phyloP scores from a whole-genome alignment of 2,888 invertebrate genomes.

The Dryadula phaetusa region DNA sequence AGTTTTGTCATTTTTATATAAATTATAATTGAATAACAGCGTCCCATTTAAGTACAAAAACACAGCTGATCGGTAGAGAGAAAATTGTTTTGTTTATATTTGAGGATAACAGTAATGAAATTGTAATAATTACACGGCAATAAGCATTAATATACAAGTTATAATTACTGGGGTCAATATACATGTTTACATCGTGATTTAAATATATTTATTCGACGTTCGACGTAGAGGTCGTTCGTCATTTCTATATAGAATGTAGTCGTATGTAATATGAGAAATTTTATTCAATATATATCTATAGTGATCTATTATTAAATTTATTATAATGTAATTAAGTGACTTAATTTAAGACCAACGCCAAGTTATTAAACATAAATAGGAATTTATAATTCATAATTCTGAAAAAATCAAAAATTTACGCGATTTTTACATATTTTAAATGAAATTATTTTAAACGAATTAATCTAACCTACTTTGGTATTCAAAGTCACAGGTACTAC shows the following conservation, averaged over 20 bases:
- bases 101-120: background rate
- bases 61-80: background rate
- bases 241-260: background rate
- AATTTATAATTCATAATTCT: too few relatives aligned
- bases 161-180: conserved; percentile 11
- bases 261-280: background rate
- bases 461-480: too few relatives aligned
- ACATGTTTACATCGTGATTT: background rate
- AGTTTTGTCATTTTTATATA: background rate
- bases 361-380: too few relatives aligned
- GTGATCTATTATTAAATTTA: too few relatives aligned
- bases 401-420: too few relatives aligned
- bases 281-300: too few relatives aligned
- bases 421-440: too few relatives aligned
- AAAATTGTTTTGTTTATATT: background rate
- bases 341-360: too few relatives aligned
- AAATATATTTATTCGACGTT: background rate
- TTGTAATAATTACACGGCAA: background rate
- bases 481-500: too few relatives aligned
- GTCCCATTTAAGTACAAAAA: background rate
- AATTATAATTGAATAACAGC: background rate
- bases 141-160: background rate
- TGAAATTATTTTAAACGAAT: too few relatives aligned
- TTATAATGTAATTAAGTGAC: too few relatives aligned
- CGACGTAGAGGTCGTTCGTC: background rate